Conservation (phyloP, 2,888 invertebrate genomes). For the Stegophylla sp. region DNA sequence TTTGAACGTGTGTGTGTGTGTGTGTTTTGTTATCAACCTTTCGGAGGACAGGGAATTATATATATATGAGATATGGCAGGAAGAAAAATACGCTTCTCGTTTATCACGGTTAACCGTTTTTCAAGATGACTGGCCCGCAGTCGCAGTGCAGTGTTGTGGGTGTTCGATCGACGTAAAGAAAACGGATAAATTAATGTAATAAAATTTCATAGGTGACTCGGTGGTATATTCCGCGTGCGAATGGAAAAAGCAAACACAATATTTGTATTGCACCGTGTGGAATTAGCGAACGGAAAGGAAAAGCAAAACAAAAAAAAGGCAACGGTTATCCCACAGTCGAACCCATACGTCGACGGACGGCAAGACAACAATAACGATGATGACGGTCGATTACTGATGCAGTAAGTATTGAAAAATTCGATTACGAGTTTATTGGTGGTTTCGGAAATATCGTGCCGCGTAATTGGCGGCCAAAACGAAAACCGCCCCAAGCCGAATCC, state of each 20-base stretch:
- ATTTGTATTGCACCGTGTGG: neutral
- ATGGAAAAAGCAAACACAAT: neutral
- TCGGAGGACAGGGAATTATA: neutral
- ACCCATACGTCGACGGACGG: neutral
- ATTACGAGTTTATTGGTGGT: too few relatives aligned
- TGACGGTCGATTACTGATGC: neutral
- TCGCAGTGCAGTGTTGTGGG: too few relatives aligned
- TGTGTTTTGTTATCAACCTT: conserved; percentile 28
- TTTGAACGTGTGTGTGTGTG: too few relatives aligned
- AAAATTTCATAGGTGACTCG: conserved; percentile 43
- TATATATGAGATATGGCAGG: neutral
- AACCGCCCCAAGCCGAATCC: too few relatives aligned
- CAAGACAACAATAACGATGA: neutral
- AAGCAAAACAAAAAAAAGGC: neutral
- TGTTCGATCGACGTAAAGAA: neutral
- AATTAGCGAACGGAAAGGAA: neutral
- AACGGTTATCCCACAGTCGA: too few relatives aligned
- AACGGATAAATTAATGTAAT: conserved; percentile 30
- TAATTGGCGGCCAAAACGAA: too few relatives aligned
- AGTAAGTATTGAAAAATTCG: too few relatives aligned
- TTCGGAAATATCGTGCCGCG: too few relatives aligned
- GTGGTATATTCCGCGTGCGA: neutral
- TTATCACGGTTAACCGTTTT: conserved; percentile 46
- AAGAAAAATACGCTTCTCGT: conserved; percentile 24
- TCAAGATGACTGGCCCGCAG: conserved; percentile 26